phyloP scores from a whole-genome alignment of 2,888 invertebrate species.

The Noctuana brunneofusca region DNA sequence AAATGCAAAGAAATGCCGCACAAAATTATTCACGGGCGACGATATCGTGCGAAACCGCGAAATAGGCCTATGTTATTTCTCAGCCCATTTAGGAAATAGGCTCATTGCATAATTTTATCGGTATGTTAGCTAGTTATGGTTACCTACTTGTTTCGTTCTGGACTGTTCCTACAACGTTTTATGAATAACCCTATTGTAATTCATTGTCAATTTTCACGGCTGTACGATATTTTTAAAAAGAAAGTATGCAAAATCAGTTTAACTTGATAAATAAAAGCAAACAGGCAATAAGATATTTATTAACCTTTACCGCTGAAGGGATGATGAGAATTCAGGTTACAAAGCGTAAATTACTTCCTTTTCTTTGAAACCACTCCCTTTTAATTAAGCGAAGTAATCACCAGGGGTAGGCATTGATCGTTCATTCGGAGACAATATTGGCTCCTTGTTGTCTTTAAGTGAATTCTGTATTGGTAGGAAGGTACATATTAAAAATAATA shows the following conservation, averaged over 20 bases:
- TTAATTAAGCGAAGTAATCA: slow-evolving; percentile 5
- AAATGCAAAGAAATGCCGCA: not conserved
- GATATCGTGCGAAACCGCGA: not conserved
- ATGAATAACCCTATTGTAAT: not conserved
- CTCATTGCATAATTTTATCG: not conserved
- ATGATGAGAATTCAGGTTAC: slow-evolving; percentile 7
- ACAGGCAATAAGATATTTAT: not conserved
- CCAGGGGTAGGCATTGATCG: slow-evolving; percentile 2
- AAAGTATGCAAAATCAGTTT: not conserved
- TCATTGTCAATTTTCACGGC: not conserved
- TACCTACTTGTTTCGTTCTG: not conserved
- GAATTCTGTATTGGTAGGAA: not conserved
- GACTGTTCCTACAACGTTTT: not conserved
- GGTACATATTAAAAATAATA: no score
- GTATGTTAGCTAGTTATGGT: not conserved
- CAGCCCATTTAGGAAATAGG: not conserved
- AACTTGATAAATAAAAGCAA: slow-evolving; percentile 4
- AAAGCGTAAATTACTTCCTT: slow-evolving; percentile 4
- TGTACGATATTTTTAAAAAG: not conserved
- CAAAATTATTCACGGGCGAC: not conserved
- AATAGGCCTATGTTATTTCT: not conserved
- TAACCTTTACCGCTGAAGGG: slow-evolving; percentile 5
- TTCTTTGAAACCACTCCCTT: slow-evolving; percentile 3
- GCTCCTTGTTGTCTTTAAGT: not conserved
- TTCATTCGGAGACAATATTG: slow-evolving; percentile 6